Conservation (phyloP, 2,113 vertebrate genomes). For the Melospiza georgiana region DNA sequence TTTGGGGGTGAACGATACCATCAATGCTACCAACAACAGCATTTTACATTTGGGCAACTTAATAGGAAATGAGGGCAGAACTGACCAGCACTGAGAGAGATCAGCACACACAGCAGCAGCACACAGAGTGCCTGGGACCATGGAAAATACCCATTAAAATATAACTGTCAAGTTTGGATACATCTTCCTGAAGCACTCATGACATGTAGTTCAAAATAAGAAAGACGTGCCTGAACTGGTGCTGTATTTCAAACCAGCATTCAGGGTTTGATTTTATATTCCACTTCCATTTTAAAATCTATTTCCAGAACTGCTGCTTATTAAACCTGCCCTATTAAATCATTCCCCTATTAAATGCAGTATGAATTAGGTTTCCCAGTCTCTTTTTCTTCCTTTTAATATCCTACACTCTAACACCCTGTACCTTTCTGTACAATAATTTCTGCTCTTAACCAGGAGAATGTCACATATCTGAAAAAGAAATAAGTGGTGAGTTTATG, state of each 20-base stretch:
- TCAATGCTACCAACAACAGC: not conserved
- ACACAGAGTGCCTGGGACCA: not conserved
- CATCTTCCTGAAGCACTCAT: not conserved
- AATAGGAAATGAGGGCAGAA: not conserved
- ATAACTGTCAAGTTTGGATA: constrained; percentile 19
- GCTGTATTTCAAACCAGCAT: not conserved
- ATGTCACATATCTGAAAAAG: constrained; percentile 21
- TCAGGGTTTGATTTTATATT: constrained; percentile 26
- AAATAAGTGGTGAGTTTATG: constrained; percentile 18
- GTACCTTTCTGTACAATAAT: constrained; percentile 24
- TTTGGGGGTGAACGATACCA: not conserved
- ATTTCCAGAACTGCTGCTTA: constrained; percentile 36
- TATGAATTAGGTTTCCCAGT: not conserved
- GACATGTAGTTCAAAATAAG: not conserved
- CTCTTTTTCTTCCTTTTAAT: not conserved
- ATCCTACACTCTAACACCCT: not conserved
- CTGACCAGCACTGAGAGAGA: not conserved
- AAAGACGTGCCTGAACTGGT: not conserved
- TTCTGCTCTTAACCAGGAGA: constrained; percentile 47
- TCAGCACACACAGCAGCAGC: not conserved
- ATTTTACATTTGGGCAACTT: not conserved
- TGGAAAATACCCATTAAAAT: constrained; percentile 32
- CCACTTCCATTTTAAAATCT: constrained; percentile 25
- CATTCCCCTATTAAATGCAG: not conserved
- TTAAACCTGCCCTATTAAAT: constrained; percentile 34